Conservation (phyloP, 2,797 vertebrate species). For the Aythya fuligula region DNA sequence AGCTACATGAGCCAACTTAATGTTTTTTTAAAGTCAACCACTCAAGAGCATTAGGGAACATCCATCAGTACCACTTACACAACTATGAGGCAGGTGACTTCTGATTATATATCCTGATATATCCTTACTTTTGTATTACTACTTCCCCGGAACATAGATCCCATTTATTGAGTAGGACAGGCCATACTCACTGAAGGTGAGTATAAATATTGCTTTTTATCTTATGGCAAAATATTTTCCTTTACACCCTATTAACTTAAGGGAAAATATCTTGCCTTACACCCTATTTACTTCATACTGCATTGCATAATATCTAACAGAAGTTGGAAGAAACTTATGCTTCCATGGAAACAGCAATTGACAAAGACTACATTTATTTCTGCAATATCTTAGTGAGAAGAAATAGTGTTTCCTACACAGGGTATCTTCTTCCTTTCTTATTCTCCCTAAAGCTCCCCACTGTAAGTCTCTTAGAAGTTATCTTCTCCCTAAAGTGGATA, state of each 20-base stretch:
- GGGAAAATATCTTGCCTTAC: neutral
- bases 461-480: neutral
- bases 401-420: neutral
- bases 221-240: neutral
- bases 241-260: neutral
- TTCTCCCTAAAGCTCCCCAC: neutral
- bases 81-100: neutral
- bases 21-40: neutral
- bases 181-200: neutral
- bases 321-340: neutral
- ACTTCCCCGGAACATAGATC: neutral
- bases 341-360: conserved; percentile 1
- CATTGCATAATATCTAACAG: neutral
- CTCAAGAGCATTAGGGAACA: neutral
- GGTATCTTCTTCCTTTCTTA: neutral
- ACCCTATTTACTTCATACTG: neutral
- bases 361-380: neutral
- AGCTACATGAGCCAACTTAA: neutral
- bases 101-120: neutral
- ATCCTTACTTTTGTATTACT: neutral
- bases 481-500: neutral
- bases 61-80: neutral
- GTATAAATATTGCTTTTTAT: neutral
- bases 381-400: neutral
- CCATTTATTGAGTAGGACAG: neutral